phyloP scores from a whole-genome alignment of 2,113 vertebrate species.

The Entomyzon cyanotis region DNA sequence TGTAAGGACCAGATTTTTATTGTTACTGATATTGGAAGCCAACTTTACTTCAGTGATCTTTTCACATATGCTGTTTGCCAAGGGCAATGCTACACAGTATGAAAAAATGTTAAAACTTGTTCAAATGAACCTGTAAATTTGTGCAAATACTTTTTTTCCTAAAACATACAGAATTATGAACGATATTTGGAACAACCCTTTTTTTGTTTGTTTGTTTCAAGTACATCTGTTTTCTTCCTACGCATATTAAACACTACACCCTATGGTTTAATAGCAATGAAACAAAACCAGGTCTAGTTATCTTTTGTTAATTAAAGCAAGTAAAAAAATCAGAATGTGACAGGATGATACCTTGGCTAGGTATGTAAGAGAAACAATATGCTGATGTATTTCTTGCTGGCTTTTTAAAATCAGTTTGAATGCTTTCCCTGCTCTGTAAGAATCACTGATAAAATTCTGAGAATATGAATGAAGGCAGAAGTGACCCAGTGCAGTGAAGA shows the following conservation, averaged over 20 bases:
- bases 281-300: neutral
- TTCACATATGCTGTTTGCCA: neutral
- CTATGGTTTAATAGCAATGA: neutral
- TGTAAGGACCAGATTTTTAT: neutral
- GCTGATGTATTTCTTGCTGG: neutral
- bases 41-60: neutral
- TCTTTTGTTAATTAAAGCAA: neutral
- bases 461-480: neutral
- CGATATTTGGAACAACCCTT: neutral
- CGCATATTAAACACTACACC: neutral
- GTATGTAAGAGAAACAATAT: neutral
- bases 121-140: neutral
- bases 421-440: neutral
- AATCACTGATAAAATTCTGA: neutral
- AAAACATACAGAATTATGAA: neutral
- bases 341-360: neutral
- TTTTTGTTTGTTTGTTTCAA: neutral
- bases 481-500: neutral
- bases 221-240: neutral
- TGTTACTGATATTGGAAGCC: neutral
- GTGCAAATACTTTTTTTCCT: neutral
- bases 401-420: neutral
- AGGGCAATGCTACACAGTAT: neutral
- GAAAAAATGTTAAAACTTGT: neutral
- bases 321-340: neutral